A percentile compares a stretch with the other conserved stretches of the same genome.
Evolutionary conservation across 1,140 invertebrate species (phyloP).

Genomic region (Halyomorpha halys): DNA sequence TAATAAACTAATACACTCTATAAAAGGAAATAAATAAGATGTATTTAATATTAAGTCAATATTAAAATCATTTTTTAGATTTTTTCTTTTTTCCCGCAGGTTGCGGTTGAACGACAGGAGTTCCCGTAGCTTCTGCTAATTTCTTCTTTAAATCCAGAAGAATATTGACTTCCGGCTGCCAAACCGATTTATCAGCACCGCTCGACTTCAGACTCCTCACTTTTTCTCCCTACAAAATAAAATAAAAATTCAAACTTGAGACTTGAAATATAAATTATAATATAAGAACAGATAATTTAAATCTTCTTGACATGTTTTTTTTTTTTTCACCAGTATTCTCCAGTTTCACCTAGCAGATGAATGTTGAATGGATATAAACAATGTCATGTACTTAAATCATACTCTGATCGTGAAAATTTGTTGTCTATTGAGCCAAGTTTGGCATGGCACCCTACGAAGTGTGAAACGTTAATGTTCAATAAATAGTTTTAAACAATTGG

Average conservation of each 20-base stretch:
- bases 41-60: conserved; percentile 6
- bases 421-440: too few species aligned
- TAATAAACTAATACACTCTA: too few species aligned
- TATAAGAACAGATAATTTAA: too few species aligned
- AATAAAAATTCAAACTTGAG: neutral
- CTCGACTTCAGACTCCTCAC: conserved; percentile 66
- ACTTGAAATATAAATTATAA: neutral
- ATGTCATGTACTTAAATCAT: too few species aligned
- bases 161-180: conserved; percentile 62
- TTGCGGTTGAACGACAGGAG: neutral
- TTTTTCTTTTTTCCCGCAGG: conserved; percentile 22
- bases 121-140: conserved; percentile 36
- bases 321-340: too few species aligned
- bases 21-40: conserved; percentile 14
- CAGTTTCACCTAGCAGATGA: too few species aligned
- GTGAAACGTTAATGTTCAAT: too few species aligned
- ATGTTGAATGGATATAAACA: too few species aligned
- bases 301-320: too few species aligned
- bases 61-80: conserved; percentile 22
- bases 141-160: conserved; percentile 64
- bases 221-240: conserved; percentile 48
- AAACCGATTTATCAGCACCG: conserved; percentile 55
- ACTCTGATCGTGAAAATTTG: too few species aligned
- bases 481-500: too few species aligned
- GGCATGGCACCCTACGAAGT: too few species aligned